Conservation (phyloP, 2,113 vertebrate genomes). For the Crotalus horridus region DNA sequence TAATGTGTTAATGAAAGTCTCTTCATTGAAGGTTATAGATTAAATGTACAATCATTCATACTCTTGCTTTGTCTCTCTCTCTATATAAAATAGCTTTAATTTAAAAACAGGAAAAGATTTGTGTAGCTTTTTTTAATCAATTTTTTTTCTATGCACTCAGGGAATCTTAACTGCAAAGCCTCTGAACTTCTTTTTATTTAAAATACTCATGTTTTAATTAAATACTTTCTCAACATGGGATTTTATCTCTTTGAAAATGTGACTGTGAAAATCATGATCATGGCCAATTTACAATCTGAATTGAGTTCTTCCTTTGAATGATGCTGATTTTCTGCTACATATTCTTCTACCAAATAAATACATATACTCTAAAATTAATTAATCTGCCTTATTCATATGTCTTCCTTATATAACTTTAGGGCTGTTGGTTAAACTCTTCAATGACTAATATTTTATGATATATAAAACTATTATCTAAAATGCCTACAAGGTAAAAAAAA, state of each 20-base stretch:
- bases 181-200: background rate
- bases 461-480: background rate
- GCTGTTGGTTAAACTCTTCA: background rate
- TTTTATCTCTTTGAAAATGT: background rate
- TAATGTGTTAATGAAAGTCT: background rate
- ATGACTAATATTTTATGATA: background rate
- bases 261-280: background rate
- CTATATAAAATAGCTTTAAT: background rate
- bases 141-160: background rate
- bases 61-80: background rate
- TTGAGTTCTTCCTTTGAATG: background rate
- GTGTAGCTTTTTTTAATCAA: conserved; percentile 5
- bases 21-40: background rate
- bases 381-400: background rate
- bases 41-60: background rate
- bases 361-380: background rate
- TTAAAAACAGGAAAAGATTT: background rate
- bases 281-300: background rate
- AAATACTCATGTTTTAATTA: conserved; percentile 6
- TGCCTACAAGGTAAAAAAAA: background rate
- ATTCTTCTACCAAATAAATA: background rate
- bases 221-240: background rate
- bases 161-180: conserved; percentile 2
- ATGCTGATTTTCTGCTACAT: background rate
- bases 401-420: background rate